These are phyloP conservation scores for Elephantulus edwardii DNA, from an alignment of 2,113 vertebrate genomes.

Conservation along the genomic window DNA sequence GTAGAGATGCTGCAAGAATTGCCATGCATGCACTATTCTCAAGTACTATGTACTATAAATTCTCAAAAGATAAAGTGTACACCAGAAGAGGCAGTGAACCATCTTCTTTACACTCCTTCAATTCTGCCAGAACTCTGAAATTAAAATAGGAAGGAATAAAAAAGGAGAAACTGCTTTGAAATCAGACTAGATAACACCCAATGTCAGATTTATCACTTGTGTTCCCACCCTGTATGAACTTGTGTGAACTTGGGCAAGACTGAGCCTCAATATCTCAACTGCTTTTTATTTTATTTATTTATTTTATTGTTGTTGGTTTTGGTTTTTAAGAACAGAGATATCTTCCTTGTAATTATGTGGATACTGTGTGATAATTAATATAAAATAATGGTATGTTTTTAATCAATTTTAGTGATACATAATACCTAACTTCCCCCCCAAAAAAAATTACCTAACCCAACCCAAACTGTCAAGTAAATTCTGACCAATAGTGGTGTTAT, in stretches of 20 bases:
- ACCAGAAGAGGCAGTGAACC: constrained; percentile 17
- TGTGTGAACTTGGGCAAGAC: background rate
- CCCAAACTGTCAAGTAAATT: no score
- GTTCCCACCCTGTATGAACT: background rate
- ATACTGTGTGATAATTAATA: background rate
- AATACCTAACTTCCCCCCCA: no score
- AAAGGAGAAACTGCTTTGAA: background rate
- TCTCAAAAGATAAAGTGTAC: constrained; percentile 45
- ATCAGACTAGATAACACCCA: background rate
- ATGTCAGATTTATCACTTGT: background rate
- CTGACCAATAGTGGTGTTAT: no score
- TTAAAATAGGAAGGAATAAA: constrained; percentile 12
- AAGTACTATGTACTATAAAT: constrained; percentile 43
- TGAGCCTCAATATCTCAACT: background rate
- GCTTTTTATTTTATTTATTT: no score
- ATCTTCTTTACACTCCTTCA: constrained; percentile 24
- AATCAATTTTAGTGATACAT: no score
- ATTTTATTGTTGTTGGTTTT: background rate
- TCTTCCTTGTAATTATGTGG: background rate
- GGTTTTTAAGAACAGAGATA: background rate
- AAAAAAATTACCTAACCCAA: no score
- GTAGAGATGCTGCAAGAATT: background rate
- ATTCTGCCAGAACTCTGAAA: constrained; percentile 50
- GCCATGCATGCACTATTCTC: background rate
- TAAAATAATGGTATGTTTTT: background rate